Base-by-base conservation (phyloP, 2,797 vertebrate species). In the Trachurus trachurus region DNA sequence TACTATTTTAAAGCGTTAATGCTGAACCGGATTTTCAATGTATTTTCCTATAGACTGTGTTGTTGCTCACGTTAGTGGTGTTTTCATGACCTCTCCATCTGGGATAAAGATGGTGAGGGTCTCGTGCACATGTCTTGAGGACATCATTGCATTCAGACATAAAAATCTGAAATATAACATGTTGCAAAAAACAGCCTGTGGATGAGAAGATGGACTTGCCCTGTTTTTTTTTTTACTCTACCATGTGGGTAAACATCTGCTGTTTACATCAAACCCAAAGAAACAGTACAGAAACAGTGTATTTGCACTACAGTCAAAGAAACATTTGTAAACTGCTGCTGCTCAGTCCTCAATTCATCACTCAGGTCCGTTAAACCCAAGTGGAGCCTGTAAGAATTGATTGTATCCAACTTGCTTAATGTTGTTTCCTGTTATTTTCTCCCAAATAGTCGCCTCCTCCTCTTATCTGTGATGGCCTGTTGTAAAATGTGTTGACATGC, bases 171-270 rank as follows among this genome's bases (percentile, higher is more conserved):
- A 34, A 34, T 34, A 34, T 34, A 34, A 34, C 31, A 34, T 34
- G 31, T 34, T 34, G 31, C 31, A 26, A 26, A 26, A 65, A 44
- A 26, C 58, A 52, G 2, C 10, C n/a, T 19, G 2, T 52, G 50
- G 50, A 44, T 76, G 60, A 13, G 5, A 47, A 54, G 34, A 52
- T 80, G 56, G 74, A 70, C 67, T 53, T 54, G 57, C 26, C 54
- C 12, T 3, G n/a, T n/a, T n/a, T n/a, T n/a, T n/a, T n/a, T n/a
- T n/a, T n/a, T n/a, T n/a, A n/a, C n/a, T n/a, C n/a, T n/a, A n/a
- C n/a, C 66, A 59, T 67, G 62, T 77, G 81, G n/a, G 10, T 52
- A 40, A 80, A 84, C 87, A 80, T 82, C 85, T 87, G 84, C 61
- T 84, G 4, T 80, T 81, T 58, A 21, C 54, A 65, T 80, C 59